These are phyloP conservation scores for Platycheirus albimanus DNA, from an alignment of 2,888 invertebrate species.

Conservation along the genomic window DNA sequence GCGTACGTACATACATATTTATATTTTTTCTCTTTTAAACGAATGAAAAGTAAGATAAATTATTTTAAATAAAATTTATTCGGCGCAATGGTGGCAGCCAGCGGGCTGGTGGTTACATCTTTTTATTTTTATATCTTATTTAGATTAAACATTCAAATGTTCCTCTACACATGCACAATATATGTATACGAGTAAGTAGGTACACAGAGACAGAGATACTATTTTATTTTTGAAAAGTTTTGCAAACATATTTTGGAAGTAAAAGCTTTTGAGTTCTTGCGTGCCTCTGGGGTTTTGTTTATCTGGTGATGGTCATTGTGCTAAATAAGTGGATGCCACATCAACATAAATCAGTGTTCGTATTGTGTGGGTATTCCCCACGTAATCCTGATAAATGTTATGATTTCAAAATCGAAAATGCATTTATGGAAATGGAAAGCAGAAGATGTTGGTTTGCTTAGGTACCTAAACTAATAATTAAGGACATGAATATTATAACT, in stretches of 20 bases:
- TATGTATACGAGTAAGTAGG: too few relatives aligned
- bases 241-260: constrained; percentile 18
- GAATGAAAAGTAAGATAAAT: constrained; percentile 65
- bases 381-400: constrained; percentile 66
- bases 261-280: constrained; percentile 29
- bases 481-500: too few relatives aligned
- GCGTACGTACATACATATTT: too few relatives aligned
- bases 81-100: constrained; percentile 38
- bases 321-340: constrained; percentile 67
- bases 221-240: not conserved
- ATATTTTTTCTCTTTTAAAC: too few relatives aligned
- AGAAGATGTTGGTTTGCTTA: not conserved
- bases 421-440: constrained; percentile 22
- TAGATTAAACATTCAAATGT: constrained; percentile 5
- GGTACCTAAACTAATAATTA: not conserved
- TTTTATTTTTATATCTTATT: constrained; percentile 47
- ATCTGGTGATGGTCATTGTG: constrained; percentile 55
- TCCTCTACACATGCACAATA: not conserved
- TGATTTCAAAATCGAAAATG: constrained; percentile 55
- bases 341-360: constrained; percentile 61
- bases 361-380: constrained; percentile 1
- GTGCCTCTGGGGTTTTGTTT: constrained; percentile 49
- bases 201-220: too few relatives aligned
- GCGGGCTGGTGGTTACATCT: constrained; percentile 48
- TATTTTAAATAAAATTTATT: constrained; percentile 71